Evolutionary conservation across 2,797 vertebrate species (phyloP).

Genomic region (Gallinago nigripennis): DNA sequence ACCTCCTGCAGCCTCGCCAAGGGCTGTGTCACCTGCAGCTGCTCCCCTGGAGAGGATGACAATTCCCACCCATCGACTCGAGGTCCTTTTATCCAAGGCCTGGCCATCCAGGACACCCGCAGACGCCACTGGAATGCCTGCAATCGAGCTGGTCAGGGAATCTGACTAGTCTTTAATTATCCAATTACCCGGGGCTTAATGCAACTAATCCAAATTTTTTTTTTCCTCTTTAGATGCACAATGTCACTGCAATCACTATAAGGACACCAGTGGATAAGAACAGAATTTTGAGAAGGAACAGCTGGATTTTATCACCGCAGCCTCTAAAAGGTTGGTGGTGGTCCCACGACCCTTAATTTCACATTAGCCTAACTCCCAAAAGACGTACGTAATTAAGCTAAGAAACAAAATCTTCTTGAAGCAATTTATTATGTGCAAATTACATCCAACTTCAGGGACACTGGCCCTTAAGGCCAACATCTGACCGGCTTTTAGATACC

Average conservation of each 20-base stretch:
- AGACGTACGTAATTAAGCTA: slow-evolving; percentile 61
- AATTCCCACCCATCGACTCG: background rate
- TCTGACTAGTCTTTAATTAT: slow-evolving; percentile 11
- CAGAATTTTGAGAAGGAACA: slow-evolving; percentile 57
- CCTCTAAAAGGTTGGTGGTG: slow-evolving; percentile 46
- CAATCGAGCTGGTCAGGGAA: background rate
- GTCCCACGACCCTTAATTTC: slow-evolving; percentile 64
- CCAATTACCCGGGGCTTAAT: slow-evolving; percentile 4
- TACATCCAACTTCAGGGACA: slow-evolving; percentile 43
- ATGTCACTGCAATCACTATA: background rate
- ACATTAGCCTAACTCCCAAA: slow-evolving; percentile 69
- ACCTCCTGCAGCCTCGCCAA: background rate
- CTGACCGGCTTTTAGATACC: slow-evolving; percentile 35
- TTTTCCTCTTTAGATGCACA: background rate
- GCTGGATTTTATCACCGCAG: slow-evolving; percentile 64
- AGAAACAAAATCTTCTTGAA: slow-evolving; percentile 53
- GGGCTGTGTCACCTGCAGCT: background rate
- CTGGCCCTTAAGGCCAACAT: slow-evolving; percentile 37
- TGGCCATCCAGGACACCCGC: background rate
- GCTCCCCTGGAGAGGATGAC: background rate
- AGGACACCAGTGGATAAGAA: slow-evolving; percentile 20
- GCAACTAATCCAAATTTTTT: background rate
- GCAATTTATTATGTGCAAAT: slow-evolving; percentile 67
- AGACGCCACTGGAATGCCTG: background rate
- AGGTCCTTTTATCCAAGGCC: background rate